Conservation (phyloP, 2,113 vertebrate genomes). For the Lagopus muta region DNA sequence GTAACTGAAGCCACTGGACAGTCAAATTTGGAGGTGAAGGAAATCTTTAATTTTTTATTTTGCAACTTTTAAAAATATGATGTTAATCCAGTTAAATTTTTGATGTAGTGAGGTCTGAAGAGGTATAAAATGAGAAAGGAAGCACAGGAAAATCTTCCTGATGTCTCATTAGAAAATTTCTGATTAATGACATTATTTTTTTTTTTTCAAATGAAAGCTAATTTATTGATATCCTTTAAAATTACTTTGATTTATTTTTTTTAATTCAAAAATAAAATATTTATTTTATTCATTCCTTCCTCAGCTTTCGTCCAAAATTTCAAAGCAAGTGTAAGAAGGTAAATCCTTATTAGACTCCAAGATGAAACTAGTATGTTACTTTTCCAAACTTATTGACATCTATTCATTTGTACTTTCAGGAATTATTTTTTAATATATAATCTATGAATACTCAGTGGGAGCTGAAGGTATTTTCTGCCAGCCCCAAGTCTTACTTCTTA, state of each 20-base stretch:
- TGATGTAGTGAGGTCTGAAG: neutral
- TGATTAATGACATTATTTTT: neutral
- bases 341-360: neutral
- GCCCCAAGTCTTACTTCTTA: neutral
- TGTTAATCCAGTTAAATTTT: neutral
- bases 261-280: neutral
- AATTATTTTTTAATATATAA: neutral
- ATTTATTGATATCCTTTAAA: neutral
- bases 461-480: neutral
- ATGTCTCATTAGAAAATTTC: neutral
- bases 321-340: neutral
- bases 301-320: neutral
- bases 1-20: neutral
- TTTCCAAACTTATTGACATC: neutral
- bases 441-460: neutral
- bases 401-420: neutral
- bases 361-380: neutral
- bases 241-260: neutral
- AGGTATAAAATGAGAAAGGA: neutral
- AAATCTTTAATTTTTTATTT: neutral
- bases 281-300: neutral
- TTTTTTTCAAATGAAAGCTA: neutral
- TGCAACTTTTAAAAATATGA: neutral
- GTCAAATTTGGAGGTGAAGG: neutral
- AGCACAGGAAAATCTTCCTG: neutral